A percentile compares a stretch with the other conserved stretches of the same genome.
phyloP scores from a whole-genome alignment of 2,888 invertebrate genomes.

The Eurytoma adleriae region DNA sequence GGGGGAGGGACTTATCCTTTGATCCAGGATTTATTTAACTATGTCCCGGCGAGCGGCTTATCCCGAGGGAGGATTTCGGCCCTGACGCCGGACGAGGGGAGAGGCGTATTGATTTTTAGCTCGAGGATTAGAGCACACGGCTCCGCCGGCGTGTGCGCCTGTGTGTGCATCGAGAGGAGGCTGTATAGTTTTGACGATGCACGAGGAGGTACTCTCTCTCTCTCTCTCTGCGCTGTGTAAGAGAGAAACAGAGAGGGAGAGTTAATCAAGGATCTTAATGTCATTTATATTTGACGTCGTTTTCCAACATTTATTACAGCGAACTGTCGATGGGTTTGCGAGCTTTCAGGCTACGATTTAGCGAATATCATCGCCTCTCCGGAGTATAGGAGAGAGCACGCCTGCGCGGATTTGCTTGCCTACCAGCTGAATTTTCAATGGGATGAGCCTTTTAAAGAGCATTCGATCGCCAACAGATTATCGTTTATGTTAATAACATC shows the following conservation, averaged over 20 bases:
- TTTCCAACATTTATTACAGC: slow-evolving; percentile 42
- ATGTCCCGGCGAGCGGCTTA: slow-evolving; percentile 73
- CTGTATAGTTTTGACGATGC: too few species aligned
- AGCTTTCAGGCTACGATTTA: slow-evolving; percentile 39
- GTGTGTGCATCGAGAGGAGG: too few species aligned
- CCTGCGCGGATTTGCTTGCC: slow-evolving; percentile 21
- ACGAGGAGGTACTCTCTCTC: too few species aligned
- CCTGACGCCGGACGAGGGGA: slow-evolving; percentile 41
- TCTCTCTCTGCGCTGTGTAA: too few species aligned
- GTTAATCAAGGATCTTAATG: slow-evolving; percentile 49
- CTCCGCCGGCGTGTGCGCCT: background rate
- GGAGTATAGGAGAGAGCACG: background rate
- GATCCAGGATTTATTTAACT: slow-evolving; percentile 76
- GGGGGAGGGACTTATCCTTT: slow-evolving; percentile 74
- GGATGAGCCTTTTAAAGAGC: background rate
- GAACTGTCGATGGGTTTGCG: slow-evolving; percentile 16
- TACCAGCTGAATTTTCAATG: background rate
- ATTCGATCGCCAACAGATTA: too few species aligned
- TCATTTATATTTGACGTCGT: slow-evolving; percentile 52
- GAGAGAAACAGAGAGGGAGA: background rate
- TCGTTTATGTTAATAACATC: too few species aligned
- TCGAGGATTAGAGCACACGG: slow-evolving; percentile 72
- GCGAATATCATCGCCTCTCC: slow-evolving; percentile 46
- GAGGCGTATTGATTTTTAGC: slow-evolving; percentile 75
- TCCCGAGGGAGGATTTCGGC: slow-evolving; percentile 73